Evolutionary conservation across 2,113 vertebrate species (phyloP).

Genomic region (Vulpes lagopus): DNA sequence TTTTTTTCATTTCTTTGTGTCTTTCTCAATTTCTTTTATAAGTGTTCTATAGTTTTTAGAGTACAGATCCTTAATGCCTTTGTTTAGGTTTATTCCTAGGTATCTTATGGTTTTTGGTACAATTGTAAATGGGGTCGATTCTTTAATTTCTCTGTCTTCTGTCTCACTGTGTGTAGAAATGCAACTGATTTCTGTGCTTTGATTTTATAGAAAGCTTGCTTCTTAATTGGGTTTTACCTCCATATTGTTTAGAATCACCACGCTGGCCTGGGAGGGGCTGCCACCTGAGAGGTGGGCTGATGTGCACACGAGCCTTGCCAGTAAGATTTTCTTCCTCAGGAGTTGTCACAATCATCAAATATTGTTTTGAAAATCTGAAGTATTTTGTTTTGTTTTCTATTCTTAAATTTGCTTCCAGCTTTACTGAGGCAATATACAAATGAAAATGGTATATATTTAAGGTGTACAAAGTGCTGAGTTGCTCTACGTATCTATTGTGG

Average conservation of each 20-base stretch:
- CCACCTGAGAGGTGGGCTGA: background rate
- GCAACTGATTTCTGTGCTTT: background rate
- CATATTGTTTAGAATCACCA: accelerated
- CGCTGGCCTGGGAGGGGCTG: background rate
- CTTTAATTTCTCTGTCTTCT: background rate
- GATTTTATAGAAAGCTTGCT: background rate
- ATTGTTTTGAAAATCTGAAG: background rate
- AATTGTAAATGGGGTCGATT: background rate
- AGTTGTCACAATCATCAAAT: accelerated
- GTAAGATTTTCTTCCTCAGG: background rate
- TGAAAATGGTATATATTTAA: background rate
- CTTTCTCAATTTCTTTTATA: no score
- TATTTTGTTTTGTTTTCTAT: background rate
- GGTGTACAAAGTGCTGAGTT: background rate
- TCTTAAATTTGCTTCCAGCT: background rate
- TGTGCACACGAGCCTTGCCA: no score
- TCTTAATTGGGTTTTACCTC: background rate
- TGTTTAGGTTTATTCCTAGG: no score
- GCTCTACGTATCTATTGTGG: background rate
- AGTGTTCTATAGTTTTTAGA: no score
- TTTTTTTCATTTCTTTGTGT: no score
- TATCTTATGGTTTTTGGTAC: background rate
- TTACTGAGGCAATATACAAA: background rate
- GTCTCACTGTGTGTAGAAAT: background rate
- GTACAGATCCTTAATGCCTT: no score